These are phyloP conservation scores for Antechinus stuartii DNA, from an alignment of 2,113 vertebrate species.

Conservation along the genomic window DNA sequence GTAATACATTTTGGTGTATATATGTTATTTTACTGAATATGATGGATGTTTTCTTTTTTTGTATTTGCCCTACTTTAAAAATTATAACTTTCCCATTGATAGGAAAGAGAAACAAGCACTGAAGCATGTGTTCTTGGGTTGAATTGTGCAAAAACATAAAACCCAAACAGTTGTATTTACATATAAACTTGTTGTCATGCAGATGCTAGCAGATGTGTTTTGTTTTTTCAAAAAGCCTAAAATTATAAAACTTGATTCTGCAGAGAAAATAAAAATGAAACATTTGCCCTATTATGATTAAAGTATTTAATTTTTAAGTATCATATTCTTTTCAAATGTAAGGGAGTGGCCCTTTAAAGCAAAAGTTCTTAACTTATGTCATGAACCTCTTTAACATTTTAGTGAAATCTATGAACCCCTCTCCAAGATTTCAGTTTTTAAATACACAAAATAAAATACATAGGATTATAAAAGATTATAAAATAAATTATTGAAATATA, in stretches of 20 bases:
- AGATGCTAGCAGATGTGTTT: slow-evolving; percentile 53
- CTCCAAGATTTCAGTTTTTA: not conserved
- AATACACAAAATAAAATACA: not conserved
- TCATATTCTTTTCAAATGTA: slow-evolving; percentile 11
- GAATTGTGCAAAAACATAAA: slow-evolving; percentile 44
- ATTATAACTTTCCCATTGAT: not conserved
- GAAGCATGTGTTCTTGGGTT: not conserved
- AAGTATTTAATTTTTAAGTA: slow-evolving; percentile 24
- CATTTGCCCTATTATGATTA: not conserved
- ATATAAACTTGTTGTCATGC: slow-evolving; percentile 23
- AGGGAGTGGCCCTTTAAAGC: not conserved
- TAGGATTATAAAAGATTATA: not conserved
- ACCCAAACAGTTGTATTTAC: slow-evolving; percentile 17
- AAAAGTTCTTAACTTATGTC: not conserved
- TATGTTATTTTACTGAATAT: slow-evolving; percentile 31
- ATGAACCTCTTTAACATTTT: not conserved
- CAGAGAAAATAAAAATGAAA: not conserved
- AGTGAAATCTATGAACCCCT: not conserved
- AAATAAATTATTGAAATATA: not conserved
- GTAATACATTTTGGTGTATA: not conserved
- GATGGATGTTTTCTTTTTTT: not conserved
- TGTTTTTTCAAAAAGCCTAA: slow-evolving; percentile 14
- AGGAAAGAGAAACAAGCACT: slow-evolving; percentile 31
- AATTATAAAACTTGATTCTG: slow-evolving; percentile 31
- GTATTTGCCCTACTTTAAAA: slow-evolving; percentile 24